A percentile compares a stretch with the other conserved stretches of the same genome.
phyloP scores from a whole-genome alignment of 2,888 invertebrate genomes.

The Drosophila algonquin region DNA sequence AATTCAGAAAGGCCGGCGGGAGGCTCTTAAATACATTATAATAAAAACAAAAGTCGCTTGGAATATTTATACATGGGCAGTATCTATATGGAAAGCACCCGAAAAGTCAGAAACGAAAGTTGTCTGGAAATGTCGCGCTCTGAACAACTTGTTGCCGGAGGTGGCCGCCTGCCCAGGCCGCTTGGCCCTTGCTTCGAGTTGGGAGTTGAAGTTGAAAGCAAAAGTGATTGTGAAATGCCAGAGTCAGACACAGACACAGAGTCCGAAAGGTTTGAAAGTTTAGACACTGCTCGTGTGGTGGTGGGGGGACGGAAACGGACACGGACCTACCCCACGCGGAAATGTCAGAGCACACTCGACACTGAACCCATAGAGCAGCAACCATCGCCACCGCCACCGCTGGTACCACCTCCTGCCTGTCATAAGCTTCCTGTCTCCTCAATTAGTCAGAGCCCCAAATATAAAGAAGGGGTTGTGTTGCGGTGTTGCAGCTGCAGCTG shows the following conservation, averaged over 20 bases:
- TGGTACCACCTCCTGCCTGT: slow-evolving; percentile 1
- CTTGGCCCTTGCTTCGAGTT: slow-evolving; percentile 45
- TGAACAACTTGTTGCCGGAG: slow-evolving; percentile 43
- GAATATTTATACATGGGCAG: slow-evolving; percentile 29
- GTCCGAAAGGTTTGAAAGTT: slow-evolving; percentile 71
- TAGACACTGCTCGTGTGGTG: slow-evolving; percentile 43
- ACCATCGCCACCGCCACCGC: background rate
- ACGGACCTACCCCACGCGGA: slow-evolving; percentile 57
- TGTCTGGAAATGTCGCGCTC: slow-evolving; percentile 71
- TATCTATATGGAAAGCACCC: slow-evolving; percentile 63
- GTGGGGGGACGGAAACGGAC: slow-evolving; percentile 4
- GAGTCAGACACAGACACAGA: slow-evolving; percentile 7
- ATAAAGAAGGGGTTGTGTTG: background rate
- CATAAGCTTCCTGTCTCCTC: slow-evolving; percentile 23
- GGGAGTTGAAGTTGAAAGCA: slow-evolving; percentile 64
- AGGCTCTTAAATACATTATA: slow-evolving; percentile 38
- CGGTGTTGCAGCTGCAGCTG: background rate
- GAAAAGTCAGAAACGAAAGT: slow-evolving; percentile 71
- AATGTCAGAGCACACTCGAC: slow-evolving; percentile 44
- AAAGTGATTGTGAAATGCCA: slow-evolving; percentile 72
- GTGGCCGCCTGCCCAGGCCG: slow-evolving; percentile 14
- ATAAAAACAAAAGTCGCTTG: slow-evolving; percentile 35
- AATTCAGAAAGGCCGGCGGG: slow-evolving; percentile 44
- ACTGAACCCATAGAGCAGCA: slow-evolving; percentile 57
- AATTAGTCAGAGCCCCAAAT: slow-evolving; percentile 35